Base-by-base conservation (phyloP, 2,797 vertebrate species). In the Poecile montanus region DNA sequence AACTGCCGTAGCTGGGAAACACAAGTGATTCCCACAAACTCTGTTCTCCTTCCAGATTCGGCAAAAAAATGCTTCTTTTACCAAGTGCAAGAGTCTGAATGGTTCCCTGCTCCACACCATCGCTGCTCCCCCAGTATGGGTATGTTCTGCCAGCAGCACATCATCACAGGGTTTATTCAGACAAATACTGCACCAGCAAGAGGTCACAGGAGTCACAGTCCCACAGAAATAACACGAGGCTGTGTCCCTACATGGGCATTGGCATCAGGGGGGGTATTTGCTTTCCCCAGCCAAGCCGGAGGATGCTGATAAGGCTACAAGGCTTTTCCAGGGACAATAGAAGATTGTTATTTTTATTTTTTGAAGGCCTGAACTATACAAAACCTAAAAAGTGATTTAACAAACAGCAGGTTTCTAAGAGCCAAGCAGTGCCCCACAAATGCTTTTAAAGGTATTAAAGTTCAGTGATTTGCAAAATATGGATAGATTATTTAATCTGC, bases 381-480 rank as follows among this genome's bases (percentile, higher is more conserved):
- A 89, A 94, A 88, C 17, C 23, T 92, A 12, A 38, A 34, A 5
- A 73, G 11, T 36, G 53, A 89, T 77, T 85, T 80, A 88, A 89
- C 2, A 3, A 93, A 83, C 50, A 63, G 48, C 29, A 27, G 4
- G 22, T 77, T 89, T 83, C 27, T 29, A 76, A 67, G 38, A 88
- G 32, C 26, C 45, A 91, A 81, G 38, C 34, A 72, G 50, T 51
- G n/a, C 7, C 61, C 27, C 7, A 44, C 36, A 74, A 61, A 62
- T 34, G 27, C 16, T 62, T 92, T 83, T 67, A 80, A 83, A 93
- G 25, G 45, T 30, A 83, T 80, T 74, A 42, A 73, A 88, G 44
- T 74, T 61, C 68, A 50, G 22, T 40, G 54, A 77, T 50, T 83
- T 86, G 40, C 72, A 85, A 87, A 92, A 80, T 27, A 50, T 2